Evolutionary conservation across 2,113 vertebrate species (phyloP).

Genomic region (Osmerus eperlanus): DNA sequence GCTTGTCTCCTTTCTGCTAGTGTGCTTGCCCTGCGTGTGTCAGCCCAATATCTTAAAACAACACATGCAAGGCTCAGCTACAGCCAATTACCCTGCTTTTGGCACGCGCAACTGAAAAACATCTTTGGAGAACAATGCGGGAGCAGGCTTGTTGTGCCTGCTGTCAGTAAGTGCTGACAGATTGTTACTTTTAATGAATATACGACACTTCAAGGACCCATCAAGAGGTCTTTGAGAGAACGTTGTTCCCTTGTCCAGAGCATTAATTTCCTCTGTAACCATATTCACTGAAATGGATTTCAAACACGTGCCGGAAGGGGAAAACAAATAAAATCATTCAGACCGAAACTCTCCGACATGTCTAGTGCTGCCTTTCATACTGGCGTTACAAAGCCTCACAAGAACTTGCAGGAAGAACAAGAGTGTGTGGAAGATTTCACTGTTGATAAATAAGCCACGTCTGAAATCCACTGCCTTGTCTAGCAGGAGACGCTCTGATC

Average conservation of each 20-base stretch:
- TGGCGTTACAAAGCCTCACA: too few relatives aligned
- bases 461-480: conserved; percentile 18
- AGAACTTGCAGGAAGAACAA: too few relatives aligned
- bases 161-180: conserved; percentile 75
- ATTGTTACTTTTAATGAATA: conserved; percentile 80
- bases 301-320: conserved; percentile 30
- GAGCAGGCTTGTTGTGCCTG: conserved; percentile 64
- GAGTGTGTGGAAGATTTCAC: not conserved
- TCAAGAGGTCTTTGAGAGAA: conserved; percentile 73
- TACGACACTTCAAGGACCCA: conserved; percentile 73
- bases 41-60: conserved; percentile 79
- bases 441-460: conserved; percentile 26
- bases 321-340: conserved; percentile 38
- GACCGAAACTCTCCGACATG: conserved; percentile 16
- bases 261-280: conserved; percentile 67
- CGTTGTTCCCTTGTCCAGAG: conserved; percentile 67
- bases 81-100: conserved; percentile 77
- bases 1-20: conserved; percentile 66
- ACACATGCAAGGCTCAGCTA: conserved; percentile 72
- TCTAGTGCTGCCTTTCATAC: conserved; percentile 16
- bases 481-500: conserved; percentile 26
- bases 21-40: conserved; percentile 68
- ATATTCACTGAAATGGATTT: conserved; percentile 55
- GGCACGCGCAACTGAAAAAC: conserved; percentile 69
- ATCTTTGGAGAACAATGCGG: conserved; percentile 71